Conservation (phyloP, 2,113 vertebrate species). For the Cariama cristata region DNA sequence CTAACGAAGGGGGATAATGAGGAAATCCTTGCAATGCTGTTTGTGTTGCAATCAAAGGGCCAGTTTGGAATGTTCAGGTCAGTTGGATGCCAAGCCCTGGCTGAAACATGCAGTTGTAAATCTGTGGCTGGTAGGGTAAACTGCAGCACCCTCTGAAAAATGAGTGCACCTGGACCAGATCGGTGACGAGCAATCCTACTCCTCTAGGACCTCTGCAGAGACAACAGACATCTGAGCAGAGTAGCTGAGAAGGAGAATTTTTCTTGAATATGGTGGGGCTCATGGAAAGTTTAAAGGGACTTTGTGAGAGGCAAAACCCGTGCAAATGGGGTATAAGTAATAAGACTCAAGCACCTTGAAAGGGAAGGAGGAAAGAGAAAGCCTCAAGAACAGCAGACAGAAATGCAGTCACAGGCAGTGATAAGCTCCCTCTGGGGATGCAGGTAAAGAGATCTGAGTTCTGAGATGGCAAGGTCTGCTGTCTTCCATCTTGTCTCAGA, state of each 20-base stretch:
- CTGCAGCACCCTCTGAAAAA: not conserved
- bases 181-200: too few relatives aligned
- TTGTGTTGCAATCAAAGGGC: not conserved
- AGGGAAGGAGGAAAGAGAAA: not conserved
- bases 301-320: not conserved
- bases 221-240: not conserved
- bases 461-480: not conserved
- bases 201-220: not conserved
- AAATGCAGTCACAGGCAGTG: not conserved
- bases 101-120: not conserved
- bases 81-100: not conserved
- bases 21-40: not conserved
- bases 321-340: not conserved
- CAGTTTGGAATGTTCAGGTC: not conserved
- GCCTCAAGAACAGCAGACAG: not conserved
- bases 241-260: not conserved
- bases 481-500: not conserved
- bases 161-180: not conserved
- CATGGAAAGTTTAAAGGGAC: not conserved
- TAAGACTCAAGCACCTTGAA: not conserved
- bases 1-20: not conserved
- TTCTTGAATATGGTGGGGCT: not conserved
- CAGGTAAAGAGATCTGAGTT: not conserved
- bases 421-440: not conserved
- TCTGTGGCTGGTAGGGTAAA: not conserved